phyloP scores from a whole-genome alignment of 2,888 invertebrate genomes.

The Abrostola tripartita region DNA sequence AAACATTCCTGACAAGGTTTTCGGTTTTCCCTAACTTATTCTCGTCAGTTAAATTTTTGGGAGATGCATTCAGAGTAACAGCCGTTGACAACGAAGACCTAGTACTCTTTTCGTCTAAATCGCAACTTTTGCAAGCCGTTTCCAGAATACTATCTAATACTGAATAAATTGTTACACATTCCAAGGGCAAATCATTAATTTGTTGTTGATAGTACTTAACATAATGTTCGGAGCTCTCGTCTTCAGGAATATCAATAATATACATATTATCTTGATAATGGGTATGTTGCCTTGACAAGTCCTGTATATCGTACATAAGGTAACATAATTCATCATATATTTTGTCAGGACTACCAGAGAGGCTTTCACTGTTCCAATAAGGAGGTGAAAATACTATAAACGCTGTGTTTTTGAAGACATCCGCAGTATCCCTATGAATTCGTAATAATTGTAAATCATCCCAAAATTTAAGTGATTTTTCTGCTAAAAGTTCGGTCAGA shows the following conservation, averaged over 20 bases:
- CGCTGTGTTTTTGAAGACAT: conserved; percentile 78
- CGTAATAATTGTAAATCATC: conserved; percentile 75
- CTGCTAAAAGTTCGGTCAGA: conserved; percentile 73
- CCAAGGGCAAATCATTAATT: conserved; percentile 72
- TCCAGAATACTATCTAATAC: conserved; percentile 75
- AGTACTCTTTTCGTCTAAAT: conserved; percentile 59
- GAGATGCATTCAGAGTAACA: conserved; percentile 53
- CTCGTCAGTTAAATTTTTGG: conserved; percentile 49
- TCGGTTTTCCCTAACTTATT: conserved; percentile 68
- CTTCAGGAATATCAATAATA: conserved; percentile 71
- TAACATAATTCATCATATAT: conserved; percentile 86
- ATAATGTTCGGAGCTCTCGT: conserved; percentile 51
- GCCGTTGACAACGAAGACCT: conserved; percentile 62
- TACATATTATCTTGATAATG: conserved; percentile 84
- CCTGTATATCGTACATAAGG: conserved; percentile 86
- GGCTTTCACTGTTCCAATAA: conserved; percentile 69
- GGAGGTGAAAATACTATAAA: conserved; percentile 81
- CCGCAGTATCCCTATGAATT: conserved; percentile 66
- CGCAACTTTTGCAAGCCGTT: conserved; percentile 62
- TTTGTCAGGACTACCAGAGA: conserved; percentile 74
- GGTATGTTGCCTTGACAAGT: conserved; percentile 81
- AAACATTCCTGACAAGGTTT: conserved; percentile 71
- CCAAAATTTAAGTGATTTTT: conserved; percentile 77
- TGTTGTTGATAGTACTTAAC: conserved; percentile 62
- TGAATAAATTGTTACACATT: conserved; percentile 76